These are phyloP conservation scores for Pogonus chalceus DNA, from an alignment of 1,140 invertebrate genomes.

Conservation along the genomic window DNA sequence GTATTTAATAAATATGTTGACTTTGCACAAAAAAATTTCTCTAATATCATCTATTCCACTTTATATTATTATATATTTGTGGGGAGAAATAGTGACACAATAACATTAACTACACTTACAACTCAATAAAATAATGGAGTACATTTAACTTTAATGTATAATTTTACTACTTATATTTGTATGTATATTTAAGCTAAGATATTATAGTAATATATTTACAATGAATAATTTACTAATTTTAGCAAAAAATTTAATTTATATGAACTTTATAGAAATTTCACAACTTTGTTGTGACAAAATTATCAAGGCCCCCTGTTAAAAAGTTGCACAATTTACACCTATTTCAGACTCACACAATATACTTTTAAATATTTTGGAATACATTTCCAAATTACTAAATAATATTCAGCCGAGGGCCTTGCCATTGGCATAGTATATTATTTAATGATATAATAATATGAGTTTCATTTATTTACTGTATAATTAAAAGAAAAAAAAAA, in stretches of 20 bases:
- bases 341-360: neutral
- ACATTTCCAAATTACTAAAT: neutral
- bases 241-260: neutral
- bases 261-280: constrained; percentile 11
- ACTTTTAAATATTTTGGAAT: neutral
- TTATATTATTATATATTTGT: neutral
- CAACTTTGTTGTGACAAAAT: constrained; percentile 15
- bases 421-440: neutral
- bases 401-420: neutral
- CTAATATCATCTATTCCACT: neutral
- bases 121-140: neutral
- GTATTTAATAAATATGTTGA: neutral
- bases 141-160: neutral
- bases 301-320: constrained; percentile 4
- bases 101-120: neutral
- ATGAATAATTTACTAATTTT: neutral
- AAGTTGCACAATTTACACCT: neutral
- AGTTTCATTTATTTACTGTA: too few species aligned
- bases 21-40: neutral
- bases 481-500: too few species aligned
- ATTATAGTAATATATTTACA: neutral
- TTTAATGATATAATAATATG: neutral
- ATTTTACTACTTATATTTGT: constrained; percentile 3
- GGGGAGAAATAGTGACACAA: neutral
- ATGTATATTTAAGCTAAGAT: constrained; percentile 1